Evolutionary conservation across 2,888 invertebrate genomes (phyloP).

Genomic region (Rhyacophila evoluta): DNA sequence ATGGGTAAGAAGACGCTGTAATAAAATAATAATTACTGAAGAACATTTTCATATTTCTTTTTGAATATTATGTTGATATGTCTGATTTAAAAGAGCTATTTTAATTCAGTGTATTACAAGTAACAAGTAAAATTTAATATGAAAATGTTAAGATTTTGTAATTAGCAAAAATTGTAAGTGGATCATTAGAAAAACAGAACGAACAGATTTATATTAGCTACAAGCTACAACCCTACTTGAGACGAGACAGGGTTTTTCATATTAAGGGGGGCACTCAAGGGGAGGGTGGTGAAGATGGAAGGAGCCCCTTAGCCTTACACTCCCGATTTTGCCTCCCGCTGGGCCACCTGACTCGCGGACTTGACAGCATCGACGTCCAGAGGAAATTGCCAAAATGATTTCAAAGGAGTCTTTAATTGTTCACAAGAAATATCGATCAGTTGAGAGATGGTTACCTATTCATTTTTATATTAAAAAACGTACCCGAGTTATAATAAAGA

Average conservation of each 20-base stretch:
- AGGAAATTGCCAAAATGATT: slow-evolving; percentile 51
- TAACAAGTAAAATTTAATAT: not conserved
- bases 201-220: slow-evolving; percentile 15
- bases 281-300: not conserved
- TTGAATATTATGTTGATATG: no score
- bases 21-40: no score
- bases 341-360: slow-evolving; percentile 39
- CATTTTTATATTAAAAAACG: not conserved
- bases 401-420: slow-evolving; percentile 34
- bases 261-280: not conserved
- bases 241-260: slow-evolving; percentile 31
- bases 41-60: no score
- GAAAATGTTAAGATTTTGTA: not conserved
- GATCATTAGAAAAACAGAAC: slow-evolving; percentile 1
- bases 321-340: slow-evolving; percentile 32
- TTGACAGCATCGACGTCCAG: slow-evolving; percentile 41
- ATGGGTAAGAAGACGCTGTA: no score
- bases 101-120: no score
- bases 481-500: no score
- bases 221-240: slow-evolving; percentile 28
- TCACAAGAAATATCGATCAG: slow-evolving; percentile 9
- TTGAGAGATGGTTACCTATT: not conserved
- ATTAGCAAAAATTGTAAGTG: slow-evolving; percentile 17
- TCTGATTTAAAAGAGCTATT: no score
- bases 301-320: not conserved